Evolutionary conservation across 2,888 invertebrate genomes (phyloP).

Genomic region (Drosophila stalkeri): DNA sequence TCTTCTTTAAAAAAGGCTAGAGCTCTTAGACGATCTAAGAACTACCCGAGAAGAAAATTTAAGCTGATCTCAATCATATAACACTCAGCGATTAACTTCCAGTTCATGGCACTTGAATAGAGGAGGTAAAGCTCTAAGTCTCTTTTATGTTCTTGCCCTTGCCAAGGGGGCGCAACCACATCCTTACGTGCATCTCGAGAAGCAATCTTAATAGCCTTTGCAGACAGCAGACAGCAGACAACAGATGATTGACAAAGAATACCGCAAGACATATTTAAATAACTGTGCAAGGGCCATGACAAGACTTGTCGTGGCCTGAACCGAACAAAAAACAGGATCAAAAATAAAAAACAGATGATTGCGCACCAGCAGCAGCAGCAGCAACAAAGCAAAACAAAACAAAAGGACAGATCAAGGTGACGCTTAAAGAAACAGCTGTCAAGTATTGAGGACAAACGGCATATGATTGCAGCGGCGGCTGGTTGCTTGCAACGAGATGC

Average conservation of each 20-base stretch:
- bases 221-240: constrained; percentile 44
- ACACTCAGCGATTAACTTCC: constrained; percentile 28
- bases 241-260: constrained; percentile 78
- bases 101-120: constrained; percentile 18
- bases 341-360: constrained; percentile 56
- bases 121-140: constrained; percentile 7
- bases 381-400: constrained; percentile 33
- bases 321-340: constrained; percentile 22
- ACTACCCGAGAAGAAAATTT: constrained; percentile 5
- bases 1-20: neutral
- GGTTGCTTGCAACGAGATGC: constrained; percentile 56
- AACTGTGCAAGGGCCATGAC: constrained; percentile 59
- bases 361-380: constrained; percentile 23
- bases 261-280: constrained; percentile 80
- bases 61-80: constrained; percentile 16
- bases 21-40: neutral
- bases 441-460: constrained; percentile 48
- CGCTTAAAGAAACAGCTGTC: constrained; percentile 73
- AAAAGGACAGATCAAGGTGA: constrained; percentile 51
- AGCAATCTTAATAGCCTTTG: constrained; percentile 51
- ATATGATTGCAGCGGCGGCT: constrained; percentile 40
- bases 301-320: constrained; percentile 43
- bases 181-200: constrained; percentile 41
- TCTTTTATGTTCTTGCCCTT: neutral
- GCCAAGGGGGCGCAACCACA: constrained; percentile 23